Evolutionary conservation across 2,888 invertebrate species (phyloP), one percentile per base, ranked within the genome.

Genomic region (Torymus texanus): DNA sequence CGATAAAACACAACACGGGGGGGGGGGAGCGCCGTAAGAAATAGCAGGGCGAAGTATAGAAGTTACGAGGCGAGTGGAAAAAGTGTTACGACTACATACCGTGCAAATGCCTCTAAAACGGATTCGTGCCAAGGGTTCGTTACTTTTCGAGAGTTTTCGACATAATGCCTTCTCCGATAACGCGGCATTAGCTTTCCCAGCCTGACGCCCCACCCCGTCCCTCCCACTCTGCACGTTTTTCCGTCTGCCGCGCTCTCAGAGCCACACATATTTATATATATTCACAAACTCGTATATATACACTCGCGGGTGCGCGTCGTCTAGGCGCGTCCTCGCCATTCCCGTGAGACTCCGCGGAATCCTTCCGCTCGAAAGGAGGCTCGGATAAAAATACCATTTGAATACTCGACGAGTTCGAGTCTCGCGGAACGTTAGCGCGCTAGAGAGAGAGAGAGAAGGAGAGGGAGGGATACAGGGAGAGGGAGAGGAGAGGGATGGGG

Each of bases 361-460:
- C 85, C 88, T 88, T 88, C 86, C 88, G 85, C 87, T 84, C 86
- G 86, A 87, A 85, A 87, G 85, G 84, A 87, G 83, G 82, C 85
- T 79, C 84, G 88, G 88, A 89, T 89, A 89, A 89, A 88, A 88
- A 86, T 89, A 87, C 85, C 88, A 89, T 89, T 89, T 89, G 89
- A 89, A 89, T 89, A 87, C 85, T 85, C 86, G 85, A 84, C 86
- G 85, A 82, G 81, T 83, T 82, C 81, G 83, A 83, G 70, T 70
- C 61, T 53, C 13, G 58, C 51, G 24, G 67, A 56, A 50, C 56
- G 68, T 21, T 41, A 41, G 18, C n/a, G 24, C n/a, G 61, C 24
- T 68, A 11, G 62, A 3, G 58, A 16, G 24, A 41, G 61, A 66
- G 61, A 51, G 10, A 16, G 70, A 59, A 13, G n/a, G 65, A 21